Evolutionary conservation across 2,797 vertebrate genomes (phyloP).

Genomic region (Cheirogaleus major): DNA sequence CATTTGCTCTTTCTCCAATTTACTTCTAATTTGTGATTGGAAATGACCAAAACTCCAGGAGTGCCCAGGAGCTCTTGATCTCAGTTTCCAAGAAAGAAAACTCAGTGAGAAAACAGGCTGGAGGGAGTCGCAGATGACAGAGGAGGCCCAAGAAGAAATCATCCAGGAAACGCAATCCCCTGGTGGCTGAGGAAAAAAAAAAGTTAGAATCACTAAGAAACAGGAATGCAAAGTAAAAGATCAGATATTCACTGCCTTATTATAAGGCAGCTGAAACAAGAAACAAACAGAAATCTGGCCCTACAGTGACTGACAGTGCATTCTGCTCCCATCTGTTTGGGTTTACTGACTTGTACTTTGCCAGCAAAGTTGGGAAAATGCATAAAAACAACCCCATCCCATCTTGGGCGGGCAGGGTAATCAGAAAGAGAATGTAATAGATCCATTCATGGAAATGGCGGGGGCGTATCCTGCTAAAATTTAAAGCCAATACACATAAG

Average conservation of each 20-base stretch:
- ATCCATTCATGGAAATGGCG: background rate
- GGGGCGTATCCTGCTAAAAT: slow-evolving; percentile 3
- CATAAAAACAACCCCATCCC: slow-evolving; percentile 23
- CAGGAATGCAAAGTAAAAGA: background rate
- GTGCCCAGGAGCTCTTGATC: background rate
- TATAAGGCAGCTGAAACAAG: background rate
- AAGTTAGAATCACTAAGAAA: background rate
- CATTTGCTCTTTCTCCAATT: background rate
- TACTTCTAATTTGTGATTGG: background rate
- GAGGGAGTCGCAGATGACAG: background rate
- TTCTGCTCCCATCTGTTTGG: slow-evolving; percentile 36
- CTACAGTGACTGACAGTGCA: background rate
- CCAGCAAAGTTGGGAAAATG: slow-evolving; percentile 37
- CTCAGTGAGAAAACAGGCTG: background rate
- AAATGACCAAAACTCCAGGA: background rate
- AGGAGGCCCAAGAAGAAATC: background rate
- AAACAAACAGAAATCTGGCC: background rate
- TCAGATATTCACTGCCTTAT: background rate
- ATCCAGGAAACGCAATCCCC: background rate
- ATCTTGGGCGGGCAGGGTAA: background rate
- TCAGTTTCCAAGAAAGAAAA: slow-evolving; percentile 10
- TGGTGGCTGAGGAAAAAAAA: background rate
- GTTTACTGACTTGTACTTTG: slow-evolving; percentile 39
- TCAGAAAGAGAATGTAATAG: slow-evolving; percentile 33
- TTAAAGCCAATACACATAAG: slow-evolving; percentile 1